phyloP scores from a whole-genome alignment of 2,888 invertebrate genomes.

The Beris morrisii region DNA sequence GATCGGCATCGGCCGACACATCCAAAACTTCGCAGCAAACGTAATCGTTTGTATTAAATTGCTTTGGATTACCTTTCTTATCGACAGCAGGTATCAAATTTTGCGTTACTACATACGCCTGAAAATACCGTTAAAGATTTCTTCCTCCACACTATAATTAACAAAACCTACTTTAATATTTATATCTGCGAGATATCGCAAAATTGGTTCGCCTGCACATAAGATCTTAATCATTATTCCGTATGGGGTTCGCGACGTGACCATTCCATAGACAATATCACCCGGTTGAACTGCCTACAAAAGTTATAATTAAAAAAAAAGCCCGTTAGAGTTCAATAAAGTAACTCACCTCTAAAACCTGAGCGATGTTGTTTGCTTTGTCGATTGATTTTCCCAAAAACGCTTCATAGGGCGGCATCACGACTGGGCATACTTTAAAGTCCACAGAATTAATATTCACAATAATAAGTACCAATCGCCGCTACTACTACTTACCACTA shows the following conservation, averaged over 20 bases:
- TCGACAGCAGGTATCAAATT: slow-evolving; percentile 62
- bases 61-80: slow-evolving; percentile 75
- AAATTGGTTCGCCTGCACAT: slow-evolving; percentile 76
- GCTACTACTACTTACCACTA: slow-evolving; percentile 17
- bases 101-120: slow-evolving; percentile 41
- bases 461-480: neutral
- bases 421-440: slow-evolving; percentile 41
- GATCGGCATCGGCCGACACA: slow-evolving; percentile 83
- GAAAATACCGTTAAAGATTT: slow-evolving; percentile 25
- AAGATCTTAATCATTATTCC: slow-evolving; percentile 80
- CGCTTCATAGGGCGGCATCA: slow-evolving; percentile 85
- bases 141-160: slow-evolving; percentile 58
- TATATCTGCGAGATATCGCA: slow-evolving; percentile 76
- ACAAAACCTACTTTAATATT: slow-evolving; percentile 64
- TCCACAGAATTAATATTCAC: neutral
- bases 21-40: slow-evolving; percentile 87
- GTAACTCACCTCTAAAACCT: slow-evolving; percentile 76
- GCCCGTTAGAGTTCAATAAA: neutral
- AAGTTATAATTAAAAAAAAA: neutral
- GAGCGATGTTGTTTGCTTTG: slow-evolving; percentile 72
- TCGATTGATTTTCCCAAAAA: slow-evolving; percentile 73
- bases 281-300: slow-evolving; percentile 61
- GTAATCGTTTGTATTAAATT: slow-evolving; percentile 79
- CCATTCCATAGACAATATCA: slow-evolving; percentile 76
- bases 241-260: slow-evolving; percentile 71